These are phyloP conservation scores for Epicauta chinensis DNA, from an alignment of 1,140 invertebrate genomes.

Conservation along the genomic window DNA sequence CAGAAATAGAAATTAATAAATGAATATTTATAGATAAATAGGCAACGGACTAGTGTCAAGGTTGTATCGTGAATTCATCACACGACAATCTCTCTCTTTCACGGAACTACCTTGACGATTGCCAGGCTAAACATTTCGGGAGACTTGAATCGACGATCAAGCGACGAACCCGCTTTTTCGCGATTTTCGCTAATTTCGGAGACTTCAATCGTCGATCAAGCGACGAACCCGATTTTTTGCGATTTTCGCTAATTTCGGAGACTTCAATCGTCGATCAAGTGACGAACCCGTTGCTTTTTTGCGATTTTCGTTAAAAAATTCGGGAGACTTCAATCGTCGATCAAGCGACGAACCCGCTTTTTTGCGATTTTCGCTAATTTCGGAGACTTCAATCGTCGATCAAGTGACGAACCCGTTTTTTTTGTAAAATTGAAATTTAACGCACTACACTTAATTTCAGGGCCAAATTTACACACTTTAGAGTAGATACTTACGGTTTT, in stretches of 20 bases:
- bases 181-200: no score
- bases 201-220: not conserved
- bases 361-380: not conserved
- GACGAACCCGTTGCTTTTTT: no score
- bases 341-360: not conserved
- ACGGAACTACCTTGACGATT: not conserved
- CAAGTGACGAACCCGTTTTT: not conserved
- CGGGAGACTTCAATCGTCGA: not conserved
- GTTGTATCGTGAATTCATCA: not conserved
- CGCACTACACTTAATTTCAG: no score
- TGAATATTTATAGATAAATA: no score
- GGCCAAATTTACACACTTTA: no score
- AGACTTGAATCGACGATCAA: no score
- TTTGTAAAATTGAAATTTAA: constrained; percentile 4
- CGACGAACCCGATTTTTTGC: not conserved
- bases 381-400: not conserved
- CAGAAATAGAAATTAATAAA: no score
- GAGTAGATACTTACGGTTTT: no score
- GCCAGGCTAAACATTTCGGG: not conserved
- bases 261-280: no score
- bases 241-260: no score
- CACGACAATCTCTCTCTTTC: not conserved
- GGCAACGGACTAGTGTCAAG: no score
- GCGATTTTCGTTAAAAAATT: not conserved
- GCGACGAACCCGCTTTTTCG: no score